These are phyloP conservation scores for Thaumatotibia leucotreta DNA, from an alignment of 1,140 invertebrate genomes.

Conservation along the genomic window DNA sequence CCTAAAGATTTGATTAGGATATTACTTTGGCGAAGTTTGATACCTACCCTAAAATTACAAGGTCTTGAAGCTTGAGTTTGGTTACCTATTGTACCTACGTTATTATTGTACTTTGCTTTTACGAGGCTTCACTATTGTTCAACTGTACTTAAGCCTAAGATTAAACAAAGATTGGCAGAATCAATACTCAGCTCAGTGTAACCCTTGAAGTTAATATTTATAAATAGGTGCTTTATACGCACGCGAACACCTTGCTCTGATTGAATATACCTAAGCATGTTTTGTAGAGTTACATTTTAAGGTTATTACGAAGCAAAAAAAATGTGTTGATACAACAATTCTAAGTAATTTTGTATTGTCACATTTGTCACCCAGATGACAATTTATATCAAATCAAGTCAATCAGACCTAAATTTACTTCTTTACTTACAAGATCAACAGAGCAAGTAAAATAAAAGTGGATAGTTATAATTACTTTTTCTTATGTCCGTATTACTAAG, in stretches of 20 bases:
- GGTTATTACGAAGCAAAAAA: not conserved
- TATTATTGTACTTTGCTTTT: not conserved
- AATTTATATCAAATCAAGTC: too few relatives aligned
- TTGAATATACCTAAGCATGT: not conserved
- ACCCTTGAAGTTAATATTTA: not conserved
- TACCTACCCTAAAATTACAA: not conserved
- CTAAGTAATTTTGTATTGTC: too few relatives aligned
- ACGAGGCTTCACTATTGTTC: not conserved
- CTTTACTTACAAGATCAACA: too few relatives aligned
- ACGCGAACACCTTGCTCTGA: not conserved
- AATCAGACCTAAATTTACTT: too few relatives aligned
- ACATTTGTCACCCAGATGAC: too few relatives aligned
- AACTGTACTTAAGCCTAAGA: not conserved
- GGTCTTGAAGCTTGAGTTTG: not conserved
- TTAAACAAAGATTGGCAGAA: not conserved
- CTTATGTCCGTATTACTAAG: not conserved
- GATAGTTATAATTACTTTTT: not conserved
- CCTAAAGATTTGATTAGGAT: too few relatives aligned
- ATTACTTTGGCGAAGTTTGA: too few relatives aligned
- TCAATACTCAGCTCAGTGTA: not conserved
- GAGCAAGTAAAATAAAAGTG: too few relatives aligned
- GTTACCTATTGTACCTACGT: not conserved
- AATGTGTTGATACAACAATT: too few relatives aligned
- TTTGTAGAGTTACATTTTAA: not conserved
- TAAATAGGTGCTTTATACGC: not conserved